Evolutionary conservation across 1,140 invertebrate genomes (phyloP).

Genomic region (Nephila pilipes): DNA sequence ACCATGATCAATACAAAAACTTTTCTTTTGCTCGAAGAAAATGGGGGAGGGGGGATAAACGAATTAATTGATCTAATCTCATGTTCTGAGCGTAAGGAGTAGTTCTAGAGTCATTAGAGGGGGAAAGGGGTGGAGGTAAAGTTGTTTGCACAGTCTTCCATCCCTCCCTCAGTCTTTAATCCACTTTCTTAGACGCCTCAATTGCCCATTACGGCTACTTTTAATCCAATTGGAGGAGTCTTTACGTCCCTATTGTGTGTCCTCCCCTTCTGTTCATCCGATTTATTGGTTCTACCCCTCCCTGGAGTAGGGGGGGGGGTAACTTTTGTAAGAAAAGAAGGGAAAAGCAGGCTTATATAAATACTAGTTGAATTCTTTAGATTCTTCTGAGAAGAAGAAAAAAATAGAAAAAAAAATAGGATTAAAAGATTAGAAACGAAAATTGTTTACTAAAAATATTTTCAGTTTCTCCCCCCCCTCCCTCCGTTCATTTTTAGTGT

Average conservation of each 20-base stretch:
- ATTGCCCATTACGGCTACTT: constrained; percentile 60
- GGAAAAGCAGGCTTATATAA: not conserved
- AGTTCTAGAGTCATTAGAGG: constrained; percentile 23
- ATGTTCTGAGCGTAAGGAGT: not conserved
- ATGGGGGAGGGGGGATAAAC: not conserved
- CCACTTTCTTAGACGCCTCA: constrained; percentile 53
- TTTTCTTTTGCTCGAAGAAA: not conserved
- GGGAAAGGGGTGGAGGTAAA: not conserved
- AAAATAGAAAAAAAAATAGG: too few relatives aligned
- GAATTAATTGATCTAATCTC: too few relatives aligned
- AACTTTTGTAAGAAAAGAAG: not conserved
- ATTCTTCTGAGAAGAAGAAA: not conserved
- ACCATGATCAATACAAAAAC: not conserved
- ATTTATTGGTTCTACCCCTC: not conserved
- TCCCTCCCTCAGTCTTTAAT: constrained; percentile 33
- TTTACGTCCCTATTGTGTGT: constrained; percentile 17
- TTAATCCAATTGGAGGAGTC: constrained; percentile 60
- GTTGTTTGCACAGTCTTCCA: constrained; percentile 50
- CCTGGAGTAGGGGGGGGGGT: not conserved
- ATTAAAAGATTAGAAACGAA: too few relatives aligned
- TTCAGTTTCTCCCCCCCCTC: too few relatives aligned
- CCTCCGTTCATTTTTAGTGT: too few relatives aligned
- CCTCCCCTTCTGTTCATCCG: not conserved
- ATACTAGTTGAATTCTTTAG: not conserved
- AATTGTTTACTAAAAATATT: too few relatives aligned